Evolutionary conservation across 2,888 invertebrate genomes (phyloP), one percentile per base, ranked within the genome.

Genomic region (Lasioglossum lativentre): DNA sequence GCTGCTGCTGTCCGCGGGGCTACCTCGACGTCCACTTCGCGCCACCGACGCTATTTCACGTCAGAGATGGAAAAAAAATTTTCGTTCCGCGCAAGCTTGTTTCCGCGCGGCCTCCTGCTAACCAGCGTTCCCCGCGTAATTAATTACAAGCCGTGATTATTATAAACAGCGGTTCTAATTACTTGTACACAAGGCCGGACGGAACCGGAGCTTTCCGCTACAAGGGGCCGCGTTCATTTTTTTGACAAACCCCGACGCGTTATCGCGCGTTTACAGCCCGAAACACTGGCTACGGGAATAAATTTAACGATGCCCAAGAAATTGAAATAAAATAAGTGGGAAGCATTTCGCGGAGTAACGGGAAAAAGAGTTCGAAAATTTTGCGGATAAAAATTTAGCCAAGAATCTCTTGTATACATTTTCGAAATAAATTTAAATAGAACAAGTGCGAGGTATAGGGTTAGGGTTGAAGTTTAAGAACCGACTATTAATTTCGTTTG

Each of bases 31-130:
- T 68, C 52, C 73, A 56, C 82, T 75, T 85, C 63, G 34, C 74
- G 66, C 59, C 27, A 42, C 72, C 66, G 59, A 59, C 59, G 56
- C 40, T 74, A 86, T 80, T 85, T 86, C 52, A 76, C 63, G 56
- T 75, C 71, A 30, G 73, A 30, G 52, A 47, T 42, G 75, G 12
- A 34, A 56, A 75, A 76, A 82, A 76, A 72, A 40, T 75, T 16
- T 56, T 79, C 42, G 77, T 72, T 75, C 30, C 70, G 34, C 70
- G 42, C 23, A 70, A 70, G 30, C 83, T 71, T 80, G 72, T 79
- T 47, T 63, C 59, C 27, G 52, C 52, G 52, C n/a, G 52, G 52
- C 52, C n/a, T 52, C n/a, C 59, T 27, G 59, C 59, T 52, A 73
- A 52, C 73, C 47, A 34, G 23, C 8, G 27, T 27, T 16, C 59